These are phyloP conservation scores for Tupiocoris notatus DNA, from an alignment of 2,888 invertebrate species.

Conservation along the genomic window DNA sequence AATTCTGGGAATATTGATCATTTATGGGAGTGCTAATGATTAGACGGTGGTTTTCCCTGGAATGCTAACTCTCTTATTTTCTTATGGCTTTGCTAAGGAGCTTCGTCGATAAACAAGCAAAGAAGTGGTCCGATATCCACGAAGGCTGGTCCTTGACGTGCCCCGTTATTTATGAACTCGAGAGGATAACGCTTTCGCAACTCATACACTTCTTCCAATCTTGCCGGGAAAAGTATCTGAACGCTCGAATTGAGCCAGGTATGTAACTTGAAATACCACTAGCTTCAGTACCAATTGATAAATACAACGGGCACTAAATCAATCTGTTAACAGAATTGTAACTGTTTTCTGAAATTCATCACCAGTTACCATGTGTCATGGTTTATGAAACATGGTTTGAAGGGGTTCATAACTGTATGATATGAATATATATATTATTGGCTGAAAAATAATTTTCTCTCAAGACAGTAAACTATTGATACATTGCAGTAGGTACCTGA, in stretches of 20 bases:
- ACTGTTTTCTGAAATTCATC: neutral
- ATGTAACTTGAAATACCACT: slow-evolving; percentile 31
- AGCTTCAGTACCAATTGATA: neutral
- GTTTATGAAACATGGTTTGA: too few relatives aligned
- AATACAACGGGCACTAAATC: too few relatives aligned
- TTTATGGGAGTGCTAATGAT: too few relatives aligned
- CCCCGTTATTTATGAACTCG: slow-evolving; percentile 54
- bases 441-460: too few relatives aligned
- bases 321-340: too few relatives aligned
- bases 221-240: slow-evolving; percentile 84
- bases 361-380: neutral
- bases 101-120: slow-evolving; percentile 43
- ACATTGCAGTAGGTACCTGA: too few relatives aligned
- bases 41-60: too few relatives aligned
- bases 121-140: slow-evolving; percentile 41
- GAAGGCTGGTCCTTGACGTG: slow-evolving; percentile 39
- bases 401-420: too few relatives aligned
- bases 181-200: slow-evolving; percentile 68
- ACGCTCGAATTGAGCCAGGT: slow-evolving; percentile 85
- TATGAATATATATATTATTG: too few relatives aligned
- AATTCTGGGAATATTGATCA: too few relatives aligned
- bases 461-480: too few relatives aligned
- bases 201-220: slow-evolving; percentile 72
- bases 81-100: neutral
- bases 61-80: neutral